A percentile compares a stretch with the other conserved stretches of the same genome.
Conservation (phyloP, 2,797 vertebrate species). For the Molossus alvarezi region DNA sequence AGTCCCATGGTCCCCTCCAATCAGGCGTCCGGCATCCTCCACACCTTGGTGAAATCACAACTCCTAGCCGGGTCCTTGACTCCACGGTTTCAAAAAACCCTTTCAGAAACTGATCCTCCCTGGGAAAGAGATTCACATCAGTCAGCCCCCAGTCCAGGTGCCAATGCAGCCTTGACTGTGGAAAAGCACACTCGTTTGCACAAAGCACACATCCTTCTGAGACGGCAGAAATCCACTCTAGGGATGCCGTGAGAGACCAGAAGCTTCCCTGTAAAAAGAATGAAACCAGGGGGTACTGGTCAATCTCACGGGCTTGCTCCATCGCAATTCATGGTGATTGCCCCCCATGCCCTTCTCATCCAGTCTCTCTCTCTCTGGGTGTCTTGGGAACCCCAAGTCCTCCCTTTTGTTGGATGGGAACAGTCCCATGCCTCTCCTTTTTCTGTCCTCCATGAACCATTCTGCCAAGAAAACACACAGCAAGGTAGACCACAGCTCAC, state of each 20-base stretch:
- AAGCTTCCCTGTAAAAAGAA: not conserved
- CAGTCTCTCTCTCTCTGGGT: not conserved
- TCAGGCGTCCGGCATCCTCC: not conserved
- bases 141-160: not conserved
- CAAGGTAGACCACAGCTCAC: not conserved
- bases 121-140: not conserved
- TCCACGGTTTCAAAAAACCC: not conserved
- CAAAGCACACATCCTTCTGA: not conserved
- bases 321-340: no score
- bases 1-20: not conserved
- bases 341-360: not conserved
- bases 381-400: not conserved
- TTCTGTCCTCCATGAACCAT: not conserved
- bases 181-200: not conserved
- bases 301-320: no score
- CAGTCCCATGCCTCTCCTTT: not conserved
- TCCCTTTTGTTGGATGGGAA: no score
- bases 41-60: not conserved
- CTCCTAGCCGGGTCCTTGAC: not conserved
- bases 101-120: not conserved
- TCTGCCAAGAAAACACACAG: not conserved
- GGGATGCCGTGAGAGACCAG: not conserved
- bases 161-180: not conserved
- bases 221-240: not conserved
- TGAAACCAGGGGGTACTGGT: not conserved